Conservation (phyloP, 2,113 vertebrate genomes). For the Illadopsis cleaveri region DNA sequence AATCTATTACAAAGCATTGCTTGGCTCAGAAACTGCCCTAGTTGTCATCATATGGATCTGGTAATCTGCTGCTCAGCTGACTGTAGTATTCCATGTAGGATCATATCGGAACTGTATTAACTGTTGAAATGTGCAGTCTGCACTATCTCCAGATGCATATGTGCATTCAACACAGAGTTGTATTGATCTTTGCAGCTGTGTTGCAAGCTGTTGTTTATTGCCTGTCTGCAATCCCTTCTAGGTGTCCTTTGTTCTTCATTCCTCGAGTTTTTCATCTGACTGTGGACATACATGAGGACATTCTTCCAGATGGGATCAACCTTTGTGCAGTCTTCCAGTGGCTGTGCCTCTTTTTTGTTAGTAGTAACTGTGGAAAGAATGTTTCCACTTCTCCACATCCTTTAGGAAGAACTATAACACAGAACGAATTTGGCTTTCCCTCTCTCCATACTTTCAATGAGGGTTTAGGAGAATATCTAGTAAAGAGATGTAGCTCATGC, state of each 20-base stretch:
- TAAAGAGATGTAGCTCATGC: background rate
- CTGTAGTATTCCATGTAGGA: background rate
- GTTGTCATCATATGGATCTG: background rate
- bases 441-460: background rate
- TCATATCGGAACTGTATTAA: background rate
- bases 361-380: background rate
- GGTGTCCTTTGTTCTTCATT: conserved; percentile 23
- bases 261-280: background rate
- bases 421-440: background rate
- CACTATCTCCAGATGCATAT: background rate
- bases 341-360: background rate
- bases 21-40: background rate
- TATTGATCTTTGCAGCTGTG: conserved; percentile 5
- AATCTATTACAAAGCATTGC: background rate
- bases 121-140: background rate
- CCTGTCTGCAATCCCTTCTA: background rate
- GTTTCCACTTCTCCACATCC: background rate
- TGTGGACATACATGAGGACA: background rate
- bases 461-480: background rate
- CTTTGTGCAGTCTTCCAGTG: background rate
- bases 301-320: background rate
- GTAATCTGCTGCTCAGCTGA: background rate
- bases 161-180: background rate
- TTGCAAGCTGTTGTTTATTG: background rate
- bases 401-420: background rate